A percentile compares a stretch with the other conserved stretches of the same genome.
Conservation (phyloP, 2,113 vertebrate genomes). For the Chrysochloris asiatica region DNA sequence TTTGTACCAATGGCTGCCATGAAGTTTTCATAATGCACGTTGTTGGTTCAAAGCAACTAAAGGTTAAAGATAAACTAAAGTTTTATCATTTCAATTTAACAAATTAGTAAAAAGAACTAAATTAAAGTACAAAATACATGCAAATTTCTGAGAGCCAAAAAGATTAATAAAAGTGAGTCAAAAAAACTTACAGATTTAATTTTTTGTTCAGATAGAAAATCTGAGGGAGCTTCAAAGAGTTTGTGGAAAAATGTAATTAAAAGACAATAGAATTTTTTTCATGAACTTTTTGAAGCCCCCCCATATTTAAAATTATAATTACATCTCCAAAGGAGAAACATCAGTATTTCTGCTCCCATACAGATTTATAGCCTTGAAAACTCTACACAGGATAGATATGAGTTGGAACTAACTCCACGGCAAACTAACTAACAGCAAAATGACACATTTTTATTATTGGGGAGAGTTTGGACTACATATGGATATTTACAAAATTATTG, state of each 20-base stretch:
- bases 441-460: conserved; percentile 35
- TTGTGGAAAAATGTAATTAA: no score
- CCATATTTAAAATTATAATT: no score
- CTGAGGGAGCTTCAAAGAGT: no score
- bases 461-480: neutral
- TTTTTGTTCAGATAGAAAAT: conserved; percentile 11
- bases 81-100: neutral
- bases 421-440: no score
- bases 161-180: neutral
- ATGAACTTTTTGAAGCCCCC: no score
- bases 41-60: neutral
- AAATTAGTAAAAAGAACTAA: neutral
- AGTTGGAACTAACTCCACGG: no score
- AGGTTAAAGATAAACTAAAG: neutral
- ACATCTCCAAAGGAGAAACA: no score
- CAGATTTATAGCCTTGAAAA: no score
- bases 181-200: conserved; percentile 4
- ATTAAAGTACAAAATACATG: neutral
- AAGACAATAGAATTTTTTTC: neutral
- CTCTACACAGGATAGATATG: no score
- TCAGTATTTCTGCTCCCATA: no score
- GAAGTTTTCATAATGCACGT: neutral
- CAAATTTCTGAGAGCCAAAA: conserved; percentile 25
- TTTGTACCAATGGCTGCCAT: neutral
- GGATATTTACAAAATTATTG: neutral